Evolutionary conservation across 2,113 vertebrate genomes (phyloP), one percentile per base, ranked within the genome.

Genomic region (Bos javanicus): DNA sequence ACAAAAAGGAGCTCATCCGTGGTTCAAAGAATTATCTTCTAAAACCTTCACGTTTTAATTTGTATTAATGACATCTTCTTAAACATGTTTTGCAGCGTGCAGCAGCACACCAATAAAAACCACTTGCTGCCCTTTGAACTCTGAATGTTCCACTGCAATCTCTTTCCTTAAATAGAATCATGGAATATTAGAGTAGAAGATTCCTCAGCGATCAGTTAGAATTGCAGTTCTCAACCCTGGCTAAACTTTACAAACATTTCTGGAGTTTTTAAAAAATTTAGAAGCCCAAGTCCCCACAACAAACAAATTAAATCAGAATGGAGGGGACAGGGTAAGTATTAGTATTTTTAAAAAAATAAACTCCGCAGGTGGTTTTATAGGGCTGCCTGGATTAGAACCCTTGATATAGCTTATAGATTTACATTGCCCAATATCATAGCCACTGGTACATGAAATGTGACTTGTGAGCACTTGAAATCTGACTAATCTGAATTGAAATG

Each of bases 141-240:
- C 94, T 59, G 43, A 94, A 81, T 46, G 19, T 78, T 87, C 91
- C 48, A 12, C 84, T 90, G 54, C 43, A 85, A 62, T 88, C 92
- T 30, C 87, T 90, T 96, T 95, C 92, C 81, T 48, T 94, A 90
- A 93, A 87, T 26, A 89, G 95, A 92, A 95, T 80, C 87, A 85
- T 15, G 85, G 92, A 92, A 80, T 85, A 78, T 95, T 93, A 81
- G 48, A 86, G 50, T 26, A 91, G 81, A 95, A 71, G 85, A 83
- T 83, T 92, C 87, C 71, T 89, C 30, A 46, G 67, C 84, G 94
- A 94, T 84, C 89, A 91, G 56, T 88, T 81, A 95, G 80, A 93
- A 97, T 17, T 54, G 14, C 15, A 0, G 30, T 43, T 86, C 94
- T 89, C 81, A 88, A 50, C 25, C 25, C 85, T 60, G 19, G 39